Percentiles rank a stretch among this genome's conserved stretches.
Evolutionary conservation across 2,888 invertebrate genomes (phyloP).

Genomic region (Globia sparganii): DNA sequence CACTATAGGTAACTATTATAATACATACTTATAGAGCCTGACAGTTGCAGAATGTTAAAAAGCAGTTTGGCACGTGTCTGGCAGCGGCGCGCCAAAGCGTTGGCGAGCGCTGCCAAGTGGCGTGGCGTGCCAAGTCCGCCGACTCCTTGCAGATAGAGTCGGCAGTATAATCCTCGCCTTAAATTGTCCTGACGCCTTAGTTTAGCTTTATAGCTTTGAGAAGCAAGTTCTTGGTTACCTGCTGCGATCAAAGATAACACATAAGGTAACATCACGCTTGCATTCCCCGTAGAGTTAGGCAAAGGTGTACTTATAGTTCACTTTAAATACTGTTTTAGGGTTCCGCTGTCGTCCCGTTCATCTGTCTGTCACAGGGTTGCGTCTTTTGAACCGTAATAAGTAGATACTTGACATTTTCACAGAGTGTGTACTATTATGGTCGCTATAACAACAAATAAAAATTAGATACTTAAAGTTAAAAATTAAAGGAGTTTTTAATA

Average conservation of each 20-base stretch:
- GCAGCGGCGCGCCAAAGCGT: constrained; percentile 41
- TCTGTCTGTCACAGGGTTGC: too few relatives aligned
- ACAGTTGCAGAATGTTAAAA: constrained; percentile 37
- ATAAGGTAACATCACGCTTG: neutral
- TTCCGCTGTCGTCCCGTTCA: too few relatives aligned
- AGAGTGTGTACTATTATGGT: too few relatives aligned
- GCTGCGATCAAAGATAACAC: neutral
- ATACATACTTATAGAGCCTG: neutral
- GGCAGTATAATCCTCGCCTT: constrained; percentile 12
- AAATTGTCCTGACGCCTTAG: constrained; percentile 20
- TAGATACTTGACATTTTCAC: too few relatives aligned
- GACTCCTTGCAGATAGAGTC: constrained; percentile 5
- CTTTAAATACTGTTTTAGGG: too few relatives aligned
- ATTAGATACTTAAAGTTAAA: too few relatives aligned
- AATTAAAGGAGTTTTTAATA: too few relatives aligned
- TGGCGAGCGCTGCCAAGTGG: constrained; percentile 45
- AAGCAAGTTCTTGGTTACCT: neutral
- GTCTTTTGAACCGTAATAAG: too few relatives aligned
- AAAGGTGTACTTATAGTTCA: too few relatives aligned
- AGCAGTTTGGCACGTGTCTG: constrained; percentile 51
- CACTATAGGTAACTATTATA: neutral
- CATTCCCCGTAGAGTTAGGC: neutral
- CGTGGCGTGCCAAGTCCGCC: constrained; percentile 30
- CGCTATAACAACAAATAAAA: too few relatives aligned
- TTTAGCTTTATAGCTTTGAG: neutral